Evolutionary conservation across 2,888 invertebrate genomes (phyloP), one percentile per base, ranked within the genome.

Genomic region (Heliconius hortense): DNA sequence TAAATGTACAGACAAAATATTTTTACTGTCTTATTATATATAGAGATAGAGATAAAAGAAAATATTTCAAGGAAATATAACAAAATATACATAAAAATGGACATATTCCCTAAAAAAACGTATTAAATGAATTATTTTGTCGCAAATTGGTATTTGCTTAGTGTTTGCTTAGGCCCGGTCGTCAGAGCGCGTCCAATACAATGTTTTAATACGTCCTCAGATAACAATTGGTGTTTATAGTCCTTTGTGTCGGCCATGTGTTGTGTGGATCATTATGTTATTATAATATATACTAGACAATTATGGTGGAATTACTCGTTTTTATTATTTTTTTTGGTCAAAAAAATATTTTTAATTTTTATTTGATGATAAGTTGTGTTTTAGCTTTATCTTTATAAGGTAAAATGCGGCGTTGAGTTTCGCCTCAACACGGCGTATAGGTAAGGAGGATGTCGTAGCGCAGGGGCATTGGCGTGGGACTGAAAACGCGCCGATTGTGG

Each of bases 151-250:
- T 1, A 60, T 59, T 59, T 24, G 39, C 43, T 21, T 60, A 62
- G 59, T 62, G 71, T 71, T 60, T 71, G 35, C 21, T 62, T 71
- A 71, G 60, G 71, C 26, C 62, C 26, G 15, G 5, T 26, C 15
- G 60, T 1, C 60, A 26, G 26, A 26, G 26, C 59, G 24, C 60
- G 71, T 71, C 39, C 43, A 43, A 60, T 60, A 43, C 71, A 60
- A 26, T 43, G 71, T 71, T 71, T 71, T 71, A 60, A 28, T 71
- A 43, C 60, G 60, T 26, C 71, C 71, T 71, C 26, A 59, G 71
- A 71, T 59, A 71, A 71, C 71, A 71, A 70, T 56, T 70, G 56
- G 59, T 70, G 71, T 71, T 71, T 71, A 71, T 43, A 43, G 71
- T 43, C 60, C 71, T 71, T 62, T 60, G 71, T 60, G 18, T 5